Base-by-base conservation (phyloP, 2,113 vertebrate genomes). In the Gadus chalcogrammus region DNA sequence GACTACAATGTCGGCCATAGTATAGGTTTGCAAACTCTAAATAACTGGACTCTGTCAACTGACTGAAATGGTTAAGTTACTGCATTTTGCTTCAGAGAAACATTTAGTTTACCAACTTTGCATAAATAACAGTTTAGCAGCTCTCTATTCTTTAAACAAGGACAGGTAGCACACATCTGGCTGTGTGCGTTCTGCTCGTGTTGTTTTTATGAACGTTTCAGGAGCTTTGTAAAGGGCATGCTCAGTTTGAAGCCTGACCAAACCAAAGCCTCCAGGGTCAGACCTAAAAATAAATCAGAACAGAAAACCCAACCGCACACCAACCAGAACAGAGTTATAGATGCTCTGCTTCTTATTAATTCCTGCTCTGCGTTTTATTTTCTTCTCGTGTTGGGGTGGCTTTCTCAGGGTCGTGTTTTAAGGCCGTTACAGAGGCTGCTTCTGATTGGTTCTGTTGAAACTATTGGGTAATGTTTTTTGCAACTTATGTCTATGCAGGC, bases 271-370 rank as follows among this genome's bases (percentile, higher is more conserved):
- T 77, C 70, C 52, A 58, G 18, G 5, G 52, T 67, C 52, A 67
- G 48, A 7, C 72, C 76, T 84, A 78, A 84, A 83, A 88, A 79
- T 79, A 82, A 67, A 63, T 42, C 38, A 11, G 69, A 48, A 80
- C 1, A 55, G 65, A 71, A 69, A 74, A 64, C 38, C 38, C 38
- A 35, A 35, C 4, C 31, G 6, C 67, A 68, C 65, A 68, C 56
- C 52, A 65, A 73, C 20, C 66, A 70, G 15, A 71, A 64, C 65
- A 82, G 71, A 70, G 59, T n/a, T 8, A 1, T 13, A 22, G 38
- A 61, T 18, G 73, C 69, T 58, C n/a, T 82, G 84, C 75, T 78
- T 74, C 20, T 52, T 42, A 75, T 77, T 66, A 73, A 15, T 62
- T 42, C 52, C 8, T 68, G 35, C 69, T 13, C 3, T 59, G n/a